These are phyloP conservation scores for Diorhabda carinulata DNA, from an alignment of 1,140 invertebrate species.

Conservation along the genomic window DNA sequence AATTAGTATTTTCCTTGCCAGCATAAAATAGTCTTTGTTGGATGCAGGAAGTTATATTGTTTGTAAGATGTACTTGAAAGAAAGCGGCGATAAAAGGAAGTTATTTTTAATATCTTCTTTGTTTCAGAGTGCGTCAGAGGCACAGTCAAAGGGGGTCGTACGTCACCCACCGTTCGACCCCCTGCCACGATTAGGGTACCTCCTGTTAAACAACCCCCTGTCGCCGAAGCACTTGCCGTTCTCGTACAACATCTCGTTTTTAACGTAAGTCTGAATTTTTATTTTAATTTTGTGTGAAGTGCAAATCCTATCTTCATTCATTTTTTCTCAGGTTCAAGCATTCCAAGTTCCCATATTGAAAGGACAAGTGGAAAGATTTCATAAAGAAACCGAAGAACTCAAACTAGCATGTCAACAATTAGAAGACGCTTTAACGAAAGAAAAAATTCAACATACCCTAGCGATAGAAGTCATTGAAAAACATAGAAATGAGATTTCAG, in stretches of 20 bases:
- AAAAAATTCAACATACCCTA: conserved; percentile 46
- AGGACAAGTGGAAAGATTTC: conserved; percentile 52
- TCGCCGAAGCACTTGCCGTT: conserved; percentile 64
- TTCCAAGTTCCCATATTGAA: conserved; percentile 54
- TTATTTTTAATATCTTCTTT: conserved; percentile 25
- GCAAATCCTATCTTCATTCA: background rate
- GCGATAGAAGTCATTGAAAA: conserved; percentile 41
- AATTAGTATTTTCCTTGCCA: too few species aligned
- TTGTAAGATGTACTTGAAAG: too few species aligned
- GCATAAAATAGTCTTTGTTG: too few species aligned
- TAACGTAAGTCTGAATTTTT: conserved; percentile 54
- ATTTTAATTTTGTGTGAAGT: conserved; percentile 9
- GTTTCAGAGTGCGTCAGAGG: conserved; percentile 43
- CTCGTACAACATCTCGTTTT: conserved; percentile 68
- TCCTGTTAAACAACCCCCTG: conserved; percentile 40
- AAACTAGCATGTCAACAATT: conserved; percentile 51
- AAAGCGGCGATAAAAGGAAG: too few species aligned
- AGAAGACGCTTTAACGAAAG: conserved; percentile 51
- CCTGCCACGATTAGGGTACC: conserved; percentile 32
- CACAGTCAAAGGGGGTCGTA: conserved; percentile 42
- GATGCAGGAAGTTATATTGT: too few species aligned
- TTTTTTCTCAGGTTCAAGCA: conserved; percentile 55
- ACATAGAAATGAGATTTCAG: conserved; percentile 37
- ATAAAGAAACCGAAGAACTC: conserved; percentile 53
- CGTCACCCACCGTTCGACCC: conserved; percentile 40